phyloP scores from a whole-genome alignment of 2,888 invertebrate species.

The Apomyelois bistriatella region DNA sequence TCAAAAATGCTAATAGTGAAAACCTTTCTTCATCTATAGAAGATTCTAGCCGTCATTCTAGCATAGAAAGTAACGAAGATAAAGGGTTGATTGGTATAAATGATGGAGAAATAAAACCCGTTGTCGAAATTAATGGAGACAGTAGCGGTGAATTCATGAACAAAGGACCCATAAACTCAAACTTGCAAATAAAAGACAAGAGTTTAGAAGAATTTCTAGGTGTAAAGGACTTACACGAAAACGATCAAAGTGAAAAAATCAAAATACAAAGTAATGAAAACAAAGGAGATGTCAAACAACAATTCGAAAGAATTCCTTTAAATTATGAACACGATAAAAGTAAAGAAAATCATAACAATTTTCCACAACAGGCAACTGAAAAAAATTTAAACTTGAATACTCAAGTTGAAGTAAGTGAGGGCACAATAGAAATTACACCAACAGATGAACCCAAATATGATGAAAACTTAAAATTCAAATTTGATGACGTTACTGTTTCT shows the following conservation, averaged over 20 bases:
- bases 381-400: conserved; percentile 18
- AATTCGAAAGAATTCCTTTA: conserved; percentile 70
- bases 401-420: conserved; percentile 33
- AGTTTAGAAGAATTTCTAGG: conserved; percentile 44
- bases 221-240: conserved; percentile 28
- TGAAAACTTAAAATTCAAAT: conserved; percentile 62
- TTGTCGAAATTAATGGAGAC: conserved; percentile 59
- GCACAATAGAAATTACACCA: conserved; percentile 42
- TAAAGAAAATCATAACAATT: conserved; percentile 25
- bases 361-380: conserved; percentile 22
- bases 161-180: conserved; percentile 28
- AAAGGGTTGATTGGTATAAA: conserved; percentile 44
- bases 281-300: conserved; percentile 56
- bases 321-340: conserved; percentile 59
- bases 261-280: conserved; percentile 22
- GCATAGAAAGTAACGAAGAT: conserved; percentile 28
- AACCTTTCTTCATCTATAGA: conserved; percentile 24
- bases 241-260: conserved; percentile 35
- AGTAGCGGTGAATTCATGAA: conserved; percentile 36
- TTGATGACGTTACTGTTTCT: conserved; percentile 61
- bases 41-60: conserved; percentile 22
- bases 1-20: conserved; percentile 21
- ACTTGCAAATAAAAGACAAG: conserved; percentile 28
- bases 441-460: conserved; percentile 49
- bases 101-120: conserved; percentile 64